A percentile compares a stretch with the other conserved stretches of the same genome.
These are phyloP conservation scores for Ischnura elegans DNA, from an alignment of 2,888 invertebrate genomes.

Conservation along the genomic window DNA sequence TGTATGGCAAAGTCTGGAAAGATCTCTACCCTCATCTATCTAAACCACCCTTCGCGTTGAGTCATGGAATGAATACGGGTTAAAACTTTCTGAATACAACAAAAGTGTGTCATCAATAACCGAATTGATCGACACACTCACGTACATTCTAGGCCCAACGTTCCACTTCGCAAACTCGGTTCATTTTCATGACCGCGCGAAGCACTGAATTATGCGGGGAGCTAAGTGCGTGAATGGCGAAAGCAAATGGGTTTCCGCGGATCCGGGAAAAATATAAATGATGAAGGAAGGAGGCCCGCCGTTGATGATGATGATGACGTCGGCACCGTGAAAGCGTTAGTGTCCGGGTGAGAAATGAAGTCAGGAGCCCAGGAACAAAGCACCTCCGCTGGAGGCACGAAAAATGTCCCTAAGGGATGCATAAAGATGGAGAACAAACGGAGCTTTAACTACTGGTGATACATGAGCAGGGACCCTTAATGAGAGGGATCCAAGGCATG, in stretches of 20 bases:
- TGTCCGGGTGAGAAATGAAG: background rate
- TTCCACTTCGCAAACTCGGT: background rate
- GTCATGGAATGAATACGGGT: too few species aligned
- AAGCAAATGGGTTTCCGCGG: background rate
- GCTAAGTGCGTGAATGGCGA: background rate
- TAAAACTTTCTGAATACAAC: too few species aligned
- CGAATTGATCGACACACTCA: too few species aligned
- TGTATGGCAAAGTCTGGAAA: too few species aligned
- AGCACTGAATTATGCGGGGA: background rate
- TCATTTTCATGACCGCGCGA: background rate
- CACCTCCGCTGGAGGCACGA: background rate
- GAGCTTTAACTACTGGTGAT: background rate
- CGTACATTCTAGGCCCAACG: background rate
- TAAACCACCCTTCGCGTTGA: too few species aligned
- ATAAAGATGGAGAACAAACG: background rate
- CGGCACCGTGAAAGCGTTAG: background rate
- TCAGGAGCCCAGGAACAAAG: background rate
- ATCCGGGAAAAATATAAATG: background rate
- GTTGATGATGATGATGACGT: background rate
- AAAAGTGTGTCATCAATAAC: too few species aligned
- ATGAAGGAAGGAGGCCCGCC: background rate
- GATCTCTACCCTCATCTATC: too few species aligned
- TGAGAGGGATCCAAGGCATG: background rate
- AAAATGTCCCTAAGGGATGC: background rate
- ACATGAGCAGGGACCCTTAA: background rate